Evolutionary conservation across 1,140 invertebrate genomes (phyloP).

Genomic region (Drosophila nigromelanica): DNA sequence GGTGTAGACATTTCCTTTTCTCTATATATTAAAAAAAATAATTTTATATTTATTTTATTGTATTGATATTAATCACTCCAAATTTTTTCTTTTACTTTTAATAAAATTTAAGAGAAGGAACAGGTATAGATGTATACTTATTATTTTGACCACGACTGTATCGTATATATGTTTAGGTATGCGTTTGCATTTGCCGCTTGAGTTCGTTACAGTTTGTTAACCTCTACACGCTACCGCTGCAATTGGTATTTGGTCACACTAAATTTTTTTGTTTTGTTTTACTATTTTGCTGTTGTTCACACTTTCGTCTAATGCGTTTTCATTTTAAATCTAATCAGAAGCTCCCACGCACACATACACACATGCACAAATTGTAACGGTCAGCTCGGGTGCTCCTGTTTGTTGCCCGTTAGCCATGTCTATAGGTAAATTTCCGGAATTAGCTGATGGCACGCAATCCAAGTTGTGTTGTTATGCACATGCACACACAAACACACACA

Average conservation of each 20-base stretch:
- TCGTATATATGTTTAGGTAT: slow-evolving; percentile 23
- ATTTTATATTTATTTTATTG: too few species aligned
- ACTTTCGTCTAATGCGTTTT: slow-evolving; percentile 61
- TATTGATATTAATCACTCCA: too few species aligned
- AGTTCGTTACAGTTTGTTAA: slow-evolving; percentile 72
- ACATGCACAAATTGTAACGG: slow-evolving; percentile 8
- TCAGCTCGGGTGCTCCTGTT: slow-evolving; percentile 33
- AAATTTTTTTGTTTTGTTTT: slow-evolving; percentile 11
- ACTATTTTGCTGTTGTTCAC: slow-evolving; percentile 24
- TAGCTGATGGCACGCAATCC: slow-evolving; percentile 64
- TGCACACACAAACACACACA: slow-evolving; percentile 23
- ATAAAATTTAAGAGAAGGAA: too few species aligned
- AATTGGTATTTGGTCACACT: slow-evolving; percentile 36
- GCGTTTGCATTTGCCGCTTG: slow-evolving; percentile 50
- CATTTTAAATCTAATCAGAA: slow-evolving; percentile 31
- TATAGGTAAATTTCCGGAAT: slow-evolving; percentile 67
- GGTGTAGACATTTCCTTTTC: too few species aligned
- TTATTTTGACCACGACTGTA: background rate
- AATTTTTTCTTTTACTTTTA: too few species aligned
- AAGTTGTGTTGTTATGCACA: slow-evolving; percentile 53
- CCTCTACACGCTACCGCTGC: slow-evolving; percentile 38
- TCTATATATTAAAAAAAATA: too few species aligned
- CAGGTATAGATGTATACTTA: too few species aligned
- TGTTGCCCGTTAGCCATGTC: slow-evolving; percentile 56
- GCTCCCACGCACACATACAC: slow-evolving; percentile 10